Evolutionary conservation across 2,888 invertebrate genomes (phyloP), one percentile per base, ranked within the genome.

Genomic region (Trachelus iudaicus): DNA sequence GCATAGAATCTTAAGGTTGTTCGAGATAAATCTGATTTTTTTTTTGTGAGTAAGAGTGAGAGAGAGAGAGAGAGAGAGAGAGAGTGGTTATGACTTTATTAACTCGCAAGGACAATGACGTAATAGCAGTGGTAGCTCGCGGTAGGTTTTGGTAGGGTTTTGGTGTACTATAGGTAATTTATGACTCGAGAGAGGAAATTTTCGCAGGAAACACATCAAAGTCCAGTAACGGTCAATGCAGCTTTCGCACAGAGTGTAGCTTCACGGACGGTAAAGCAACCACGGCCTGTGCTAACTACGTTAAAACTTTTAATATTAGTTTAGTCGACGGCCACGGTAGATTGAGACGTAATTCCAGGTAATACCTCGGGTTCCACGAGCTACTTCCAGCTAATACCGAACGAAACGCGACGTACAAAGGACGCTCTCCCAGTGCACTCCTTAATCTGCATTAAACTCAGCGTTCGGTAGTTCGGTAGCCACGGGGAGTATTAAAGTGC

Each of bases 241-340:
- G 76, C 73, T 40, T 40, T 40, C 40, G 40, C 40, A 79, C 83
- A 85, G 86, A 86, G 84, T 83, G 85, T 78, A 87, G 88, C 88
- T 89, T 89, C 90, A 88, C 85, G 89, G 88, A 88, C 88, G 89
- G 89, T 89, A 90, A 90, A 90, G 90, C 89, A 89, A 90, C 90
- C 89, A 89, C 90, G 90, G 88, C 87, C 89, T 87, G 86, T 86
- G 88, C 89, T 91, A 91, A 91, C 91, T 90, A 90, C 89, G 91
- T 91, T 91, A 91, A 91, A 91, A 91, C 88, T 91, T 91, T 91
- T 91, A 91, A 91, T 91, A 91, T 91, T 91, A 91, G 91, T 91
- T 91, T 91, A 91, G 91, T 91, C 90, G 90, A 90, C 86, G 90
- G 91, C 90, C 90, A 90, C 88, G 91, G 90, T 91, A 91, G 91